phyloP scores from a whole-genome alignment of 2,113 vertebrate genomes.

The Pelusios castaneus region DNA sequence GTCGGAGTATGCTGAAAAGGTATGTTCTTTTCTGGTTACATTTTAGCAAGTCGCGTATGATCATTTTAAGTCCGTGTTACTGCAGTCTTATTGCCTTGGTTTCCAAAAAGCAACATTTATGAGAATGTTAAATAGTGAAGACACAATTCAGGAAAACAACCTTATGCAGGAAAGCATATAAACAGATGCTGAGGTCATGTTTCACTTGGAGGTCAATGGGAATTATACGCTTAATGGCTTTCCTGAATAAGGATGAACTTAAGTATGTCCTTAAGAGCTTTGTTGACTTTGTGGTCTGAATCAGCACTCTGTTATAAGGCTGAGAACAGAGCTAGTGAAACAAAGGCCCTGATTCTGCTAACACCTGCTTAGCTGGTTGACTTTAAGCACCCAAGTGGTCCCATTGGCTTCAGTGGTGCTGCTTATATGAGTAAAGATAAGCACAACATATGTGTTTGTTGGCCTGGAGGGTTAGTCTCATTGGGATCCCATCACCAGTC shows the following conservation, averaged over 20 bases:
- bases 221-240: background rate
- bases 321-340: background rate
- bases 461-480: background rate
- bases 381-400: background rate
- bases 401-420: background rate
- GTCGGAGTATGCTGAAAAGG: slow-evolving; percentile 91
- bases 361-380: background rate
- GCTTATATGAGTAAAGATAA: background rate
- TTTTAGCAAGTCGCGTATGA: background rate
- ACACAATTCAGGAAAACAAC: background rate
- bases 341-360: background rate
- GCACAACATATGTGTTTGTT: background rate
- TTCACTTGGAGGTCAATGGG: background rate
- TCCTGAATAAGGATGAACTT: background rate
- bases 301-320: background rate
- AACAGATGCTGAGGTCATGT: background rate
- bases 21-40: slow-evolving; percentile 35
- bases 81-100: background rate
- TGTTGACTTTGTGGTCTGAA: background rate
- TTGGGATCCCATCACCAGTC: background rate
- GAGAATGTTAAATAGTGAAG: background rate
- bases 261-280: background rate
- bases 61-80: background rate
- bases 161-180: background rate
- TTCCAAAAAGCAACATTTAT: background rate